Base-by-base conservation (phyloP, 2,888 invertebrate genomes). In the Omphaloscelis lunosa region DNA sequence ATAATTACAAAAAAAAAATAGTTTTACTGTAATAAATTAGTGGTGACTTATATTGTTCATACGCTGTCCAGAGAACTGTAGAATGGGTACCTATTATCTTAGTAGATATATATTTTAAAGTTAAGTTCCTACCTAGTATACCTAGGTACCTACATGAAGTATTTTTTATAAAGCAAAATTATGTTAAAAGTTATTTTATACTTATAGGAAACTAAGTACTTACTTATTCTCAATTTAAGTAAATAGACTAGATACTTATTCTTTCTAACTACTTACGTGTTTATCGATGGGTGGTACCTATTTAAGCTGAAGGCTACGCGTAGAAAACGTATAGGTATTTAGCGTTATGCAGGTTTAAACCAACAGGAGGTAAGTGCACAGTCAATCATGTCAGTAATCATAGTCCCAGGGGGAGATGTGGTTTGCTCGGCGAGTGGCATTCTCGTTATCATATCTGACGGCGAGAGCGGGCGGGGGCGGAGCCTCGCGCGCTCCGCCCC, bases 331-430 rank as follows among this genome's bases (percentile, higher is more conserved):
- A 79, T n/a, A n/a, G n/a, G n/a, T 76, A 75, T 68, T 76, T 75
- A 83, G 51, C 63, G 68, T 63, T 82, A 80, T 74, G 73, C 75
- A 77, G 82, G 84, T 83, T 85, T 85, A 92, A 93, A 93, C 92
- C 91, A 93, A 93, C 92, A 94, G 89, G 93, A 94, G 93, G 93
- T 93, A 93, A 95, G 93, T 93, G 93, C 91, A 93, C 92, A 95
- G 94, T 96, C 95, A 96, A 96, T 96, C 95, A 96, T 93, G 87
- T 89, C 81, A 88, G 93, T 96, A 95, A 96, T 95, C 94, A 96
- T 95, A 94, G 94, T 92, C 93, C 92, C 89, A 90, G 89, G 92
- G 93, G 91, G 93, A 94, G 95, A 95, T 94, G 95, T 91, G 94
- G 94, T 93, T 94, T 93, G 92, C 89, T 88, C 88, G 92, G 83